Base-by-base conservation (phyloP, 2,888 invertebrate species). In the Drosophila emarginata region DNA sequence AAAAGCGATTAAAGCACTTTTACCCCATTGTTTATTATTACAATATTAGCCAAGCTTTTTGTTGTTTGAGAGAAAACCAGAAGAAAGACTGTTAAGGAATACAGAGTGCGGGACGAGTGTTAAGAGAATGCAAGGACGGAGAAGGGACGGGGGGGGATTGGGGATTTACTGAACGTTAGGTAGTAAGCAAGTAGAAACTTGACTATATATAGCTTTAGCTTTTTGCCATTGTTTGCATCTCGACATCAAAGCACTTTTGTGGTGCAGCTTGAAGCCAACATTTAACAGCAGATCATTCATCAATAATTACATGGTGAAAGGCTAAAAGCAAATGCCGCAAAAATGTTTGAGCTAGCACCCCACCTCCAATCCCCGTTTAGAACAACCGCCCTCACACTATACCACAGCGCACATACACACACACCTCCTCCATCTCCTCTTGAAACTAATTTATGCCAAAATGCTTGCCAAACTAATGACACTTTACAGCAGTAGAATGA, bases 11-110 rank as follows among this genome's bases (percentile, higher is more conserved):
- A 87, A 88, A 75, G 87, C 87, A 88, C 88, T 84, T 45, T 45
- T 85, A 79, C 74, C 87, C 85, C 85, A 79, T 88, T 85, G 84
- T 85, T 85, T 81, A 78, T 88, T 85, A 84, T 88, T 85, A 85
- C 88, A 88, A 85, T 85, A 85, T 85, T 85, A 88, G 87, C 84
- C 60, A 62, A 78, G 88, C 88, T 87, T 87, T 45, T 84, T 87
- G 74, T 87, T 77, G 75, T 74, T 73, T 73, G 66, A n/a, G 64
- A 74, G 32, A 32, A 45, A 45, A 11, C 45, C 45, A 45, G 18
- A 21, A 18, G 45, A 45, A 45, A 12, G 18, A 45, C 18, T 18
- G 21, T 11, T 32, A 32, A 32, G 32, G 32, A 32, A 32, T 32
- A 32, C 52, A 53, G 62, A 62, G 37, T 12, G 4, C 9, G 37